Base-by-base conservation (phyloP, 53 echinoderm and acorn worm species). In the Echinometra lucunter region DNA sequence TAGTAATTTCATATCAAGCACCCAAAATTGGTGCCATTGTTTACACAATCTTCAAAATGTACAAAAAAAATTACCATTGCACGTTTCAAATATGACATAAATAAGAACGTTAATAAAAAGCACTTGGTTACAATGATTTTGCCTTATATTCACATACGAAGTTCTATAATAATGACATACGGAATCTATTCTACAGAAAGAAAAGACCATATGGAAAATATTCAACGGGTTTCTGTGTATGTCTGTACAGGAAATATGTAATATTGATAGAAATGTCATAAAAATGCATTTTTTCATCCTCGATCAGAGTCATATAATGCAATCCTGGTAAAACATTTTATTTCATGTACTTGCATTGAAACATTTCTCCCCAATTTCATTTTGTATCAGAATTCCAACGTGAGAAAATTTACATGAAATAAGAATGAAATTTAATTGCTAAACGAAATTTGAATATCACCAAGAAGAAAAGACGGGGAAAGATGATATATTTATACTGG, bases 11-110 rank as follows among this genome's bases (percentile, higher is more conserved):
- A 40, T 42, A 78, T 40, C 15, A 42, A 18, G 42, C 15, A 78
- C 78, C 38, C 4, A 21, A 72, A 38, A 78, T 42, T 18, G 38
- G 38, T 6, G 28, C 85, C 85, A 47, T 25, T 85, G 30, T 42
- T 47, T 9, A 85, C 30, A 45, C 18, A 47, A 49, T n/a, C 49
- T 9, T 27, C 45, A 27, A 11, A 45, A 47, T 85, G 45, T 49
- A 85, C 30, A 47, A 49, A 6, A 45, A 49, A n/a, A 53, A 85
- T 12, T 47, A 85, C 49, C 28, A 85, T 85, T 49, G 49, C 85
- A 85, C 85, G 30, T 85, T 85, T 25, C 85, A 85, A 38, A 78
- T 78, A 78, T 17, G 38, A 78, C 78, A 78, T 78, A 78, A 78
- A 78, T 78, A 78, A 38, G 78, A 38, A 38, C 8, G 42, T 16